A percentile compares a stretch with the other conserved stretches of the same genome.
phyloP scores from a whole-genome alignment of 2,797 vertebrate species.

The Peromyscus eremicus region DNA sequence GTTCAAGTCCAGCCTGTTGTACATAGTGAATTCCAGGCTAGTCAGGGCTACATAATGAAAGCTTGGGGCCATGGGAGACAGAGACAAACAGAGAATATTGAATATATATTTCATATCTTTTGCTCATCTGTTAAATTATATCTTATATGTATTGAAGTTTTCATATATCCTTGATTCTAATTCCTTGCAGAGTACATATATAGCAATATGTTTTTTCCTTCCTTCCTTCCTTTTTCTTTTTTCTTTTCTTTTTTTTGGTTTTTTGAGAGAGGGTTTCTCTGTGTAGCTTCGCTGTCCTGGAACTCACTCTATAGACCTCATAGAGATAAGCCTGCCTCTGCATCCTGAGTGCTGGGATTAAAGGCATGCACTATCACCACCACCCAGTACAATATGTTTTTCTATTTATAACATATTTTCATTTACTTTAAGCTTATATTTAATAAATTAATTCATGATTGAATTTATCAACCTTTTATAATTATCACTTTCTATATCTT shows the following conservation, averaged over 20 bases:
- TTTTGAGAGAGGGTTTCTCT: not conserved
- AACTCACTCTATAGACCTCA: not conserved
- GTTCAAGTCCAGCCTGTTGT: not conserved
- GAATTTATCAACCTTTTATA: not conserved
- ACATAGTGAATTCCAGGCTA: not conserved
- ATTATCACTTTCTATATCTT: conserved; percentile 46
- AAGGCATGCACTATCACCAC: not conserved
- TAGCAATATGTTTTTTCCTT: not conserved
- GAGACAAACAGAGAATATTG: not conserved
- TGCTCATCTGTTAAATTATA: not conserved
- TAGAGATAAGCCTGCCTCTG: not conserved
- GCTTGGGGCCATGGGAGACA: not conserved
- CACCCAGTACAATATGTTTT: not conserved
- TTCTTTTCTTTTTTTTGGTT: not conserved
- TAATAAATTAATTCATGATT: conserved; percentile 26
- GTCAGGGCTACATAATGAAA: not conserved
- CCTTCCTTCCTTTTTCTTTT: not conserved
- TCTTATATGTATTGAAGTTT: not conserved
- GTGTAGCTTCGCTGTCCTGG: no score
- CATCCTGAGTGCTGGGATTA: not conserved
- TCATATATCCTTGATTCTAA: conserved; percentile 13
- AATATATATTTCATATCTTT: not conserved
- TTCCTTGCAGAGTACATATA: not conserved
- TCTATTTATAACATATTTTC: not conserved
- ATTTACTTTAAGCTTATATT: conserved; percentile 38